Evolutionary conservation across 1,140 invertebrate species (phyloP).

Genomic region (Ganaspis sp.): DNA sequence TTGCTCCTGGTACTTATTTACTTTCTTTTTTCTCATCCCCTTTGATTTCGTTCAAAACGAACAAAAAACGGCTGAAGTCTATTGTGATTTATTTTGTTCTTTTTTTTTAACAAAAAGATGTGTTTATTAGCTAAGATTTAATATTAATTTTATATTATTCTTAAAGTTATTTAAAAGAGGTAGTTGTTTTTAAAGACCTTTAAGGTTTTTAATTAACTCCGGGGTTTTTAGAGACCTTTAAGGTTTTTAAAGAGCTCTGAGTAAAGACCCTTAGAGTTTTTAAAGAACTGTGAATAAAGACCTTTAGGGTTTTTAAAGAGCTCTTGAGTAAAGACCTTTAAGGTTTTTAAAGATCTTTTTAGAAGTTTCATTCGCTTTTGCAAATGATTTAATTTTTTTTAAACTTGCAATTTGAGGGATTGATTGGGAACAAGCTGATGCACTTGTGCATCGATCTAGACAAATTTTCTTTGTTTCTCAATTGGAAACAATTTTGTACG

Average conservation of each 20-base stretch:
- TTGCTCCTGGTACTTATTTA: constrained; percentile 42
- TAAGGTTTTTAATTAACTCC: no score
- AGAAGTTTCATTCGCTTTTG: not conserved
- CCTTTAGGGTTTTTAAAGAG: no score
- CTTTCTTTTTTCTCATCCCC: constrained; percentile 32
- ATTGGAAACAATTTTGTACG: not conserved
- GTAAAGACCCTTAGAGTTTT: no score
- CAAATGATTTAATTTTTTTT: not conserved
- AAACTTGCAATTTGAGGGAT: not conserved
- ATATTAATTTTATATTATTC: not conserved
- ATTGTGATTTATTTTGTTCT: not conserved
- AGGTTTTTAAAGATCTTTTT: not conserved
- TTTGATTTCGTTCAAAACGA: not conserved
- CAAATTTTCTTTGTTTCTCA: not conserved
- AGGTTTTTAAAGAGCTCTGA: no score
- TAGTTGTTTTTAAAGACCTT: no score
- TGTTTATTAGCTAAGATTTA: constrained; percentile 33
- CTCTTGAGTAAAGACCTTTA: no score
- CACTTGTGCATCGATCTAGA: not conserved
- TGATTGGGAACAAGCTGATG: not conserved
- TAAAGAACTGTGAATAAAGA: no score
- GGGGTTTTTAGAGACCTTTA: no score
- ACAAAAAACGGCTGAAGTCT: not conserved
- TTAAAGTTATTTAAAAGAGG: no score
- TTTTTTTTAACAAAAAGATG: constrained; percentile 34